Evolutionary conservation across 2,113 vertebrate species (phyloP).

Genomic region (Falco punctatus): DNA sequence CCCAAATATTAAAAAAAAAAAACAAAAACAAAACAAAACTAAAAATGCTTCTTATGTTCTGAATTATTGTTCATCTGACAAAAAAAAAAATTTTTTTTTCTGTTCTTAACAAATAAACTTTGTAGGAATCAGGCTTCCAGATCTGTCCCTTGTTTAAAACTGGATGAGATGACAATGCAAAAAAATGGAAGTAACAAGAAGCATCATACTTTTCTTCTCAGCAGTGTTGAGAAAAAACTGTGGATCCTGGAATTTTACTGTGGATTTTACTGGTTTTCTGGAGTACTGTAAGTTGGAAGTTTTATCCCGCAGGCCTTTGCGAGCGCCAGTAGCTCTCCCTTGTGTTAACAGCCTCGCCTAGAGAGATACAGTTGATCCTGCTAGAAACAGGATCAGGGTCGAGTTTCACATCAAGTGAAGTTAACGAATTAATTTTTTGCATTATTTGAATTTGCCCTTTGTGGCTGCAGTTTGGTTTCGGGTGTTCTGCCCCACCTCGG

Average conservation of each 20-base stretch:
- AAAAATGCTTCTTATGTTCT: background rate
- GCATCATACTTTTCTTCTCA: conserved; percentile 40
- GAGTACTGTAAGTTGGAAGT: conserved; percentile 41
- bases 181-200: conserved; percentile 1
- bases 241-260: conserved; percentile 30
- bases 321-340: background rate
- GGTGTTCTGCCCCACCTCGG: background rate
- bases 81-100: background rate
- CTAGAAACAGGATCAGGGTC: background rate
- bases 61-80: conserved; percentile 3
- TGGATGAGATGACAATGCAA: conserved; percentile 37
- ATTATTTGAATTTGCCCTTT: background rate
- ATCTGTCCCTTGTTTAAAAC: conserved; percentile 12
- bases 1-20: background rate
- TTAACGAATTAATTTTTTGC: conserved; percentile 3
- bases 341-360: rapidly evolving
- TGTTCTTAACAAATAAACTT: conserved; percentile 34
- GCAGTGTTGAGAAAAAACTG: conserved; percentile 24
- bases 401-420: background rate
- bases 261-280: conserved; percentile 47
- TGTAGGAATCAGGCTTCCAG: conserved; percentile 28
- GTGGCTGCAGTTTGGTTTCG: background rate
- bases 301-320: background rate
- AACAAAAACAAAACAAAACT: background rate
- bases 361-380: background rate